These are phyloP conservation scores for Hippotragus niger DNA, from an alignment of 2,113 vertebrate genomes.

Conservation along the genomic window DNA sequence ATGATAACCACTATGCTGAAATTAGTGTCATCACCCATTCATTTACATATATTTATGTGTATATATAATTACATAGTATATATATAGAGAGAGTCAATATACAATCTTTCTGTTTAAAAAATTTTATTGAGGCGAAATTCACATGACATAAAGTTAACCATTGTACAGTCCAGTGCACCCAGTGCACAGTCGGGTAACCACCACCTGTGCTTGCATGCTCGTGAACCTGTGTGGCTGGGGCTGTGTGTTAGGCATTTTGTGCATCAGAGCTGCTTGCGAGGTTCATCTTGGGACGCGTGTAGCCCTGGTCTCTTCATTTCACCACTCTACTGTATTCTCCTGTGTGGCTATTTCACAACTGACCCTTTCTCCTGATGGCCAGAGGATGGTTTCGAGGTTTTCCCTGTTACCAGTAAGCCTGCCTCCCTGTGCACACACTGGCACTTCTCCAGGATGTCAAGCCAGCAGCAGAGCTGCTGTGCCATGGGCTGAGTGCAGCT, in stretches of 20 bases:
- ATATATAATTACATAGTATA: not conserved
- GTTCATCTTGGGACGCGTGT: accelerated
- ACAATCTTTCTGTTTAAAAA: not conserved
- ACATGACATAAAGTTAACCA: not conserved
- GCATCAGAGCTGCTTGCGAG: not conserved
- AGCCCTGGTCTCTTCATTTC: not conserved
- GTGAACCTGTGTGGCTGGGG: not conserved
- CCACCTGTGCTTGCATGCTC: not conserved
- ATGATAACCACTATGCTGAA: not conserved
- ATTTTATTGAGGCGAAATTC: not conserved
- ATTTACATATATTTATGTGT: not conserved
- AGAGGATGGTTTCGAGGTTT: not conserved
- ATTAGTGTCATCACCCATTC: not conserved
- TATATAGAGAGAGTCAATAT: not conserved
- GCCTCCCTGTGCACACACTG: not conserved
- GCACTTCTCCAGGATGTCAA: not conserved
- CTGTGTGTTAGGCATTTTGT: not conserved
- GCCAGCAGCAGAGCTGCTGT: too few relatives aligned
- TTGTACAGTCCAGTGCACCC: not conserved
- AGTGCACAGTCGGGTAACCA: not conserved
- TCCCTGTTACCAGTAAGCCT: not conserved
- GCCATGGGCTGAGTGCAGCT: not conserved
- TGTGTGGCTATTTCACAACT: not conserved
- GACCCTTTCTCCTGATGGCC: not conserved
- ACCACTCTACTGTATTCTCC: accelerated